These are phyloP conservation scores for Buphagus erythrorhynchus DNA, from an alignment of 2,797 vertebrate species.

Conservation along the genomic window DNA sequence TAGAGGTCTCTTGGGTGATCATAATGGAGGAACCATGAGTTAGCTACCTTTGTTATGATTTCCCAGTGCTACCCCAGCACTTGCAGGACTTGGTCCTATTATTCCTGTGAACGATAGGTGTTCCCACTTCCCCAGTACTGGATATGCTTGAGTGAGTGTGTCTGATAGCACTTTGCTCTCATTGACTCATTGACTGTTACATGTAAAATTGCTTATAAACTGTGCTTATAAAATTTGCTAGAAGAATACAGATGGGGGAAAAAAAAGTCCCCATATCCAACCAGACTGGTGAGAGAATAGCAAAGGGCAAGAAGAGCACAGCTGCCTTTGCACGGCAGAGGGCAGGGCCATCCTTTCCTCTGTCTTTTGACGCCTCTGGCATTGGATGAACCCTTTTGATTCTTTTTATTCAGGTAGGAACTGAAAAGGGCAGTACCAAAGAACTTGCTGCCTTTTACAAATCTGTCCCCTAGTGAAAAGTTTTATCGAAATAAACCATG, in stretches of 20 bases:
- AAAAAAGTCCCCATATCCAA: neutral
- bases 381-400: neutral
- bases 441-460: neutral
- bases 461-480: neutral
- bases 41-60: neutral
- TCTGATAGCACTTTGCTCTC: neutral
- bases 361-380: neutral
- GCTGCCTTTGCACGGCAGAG: neutral
- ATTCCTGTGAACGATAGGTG: neutral
- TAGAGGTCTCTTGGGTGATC: neutral
- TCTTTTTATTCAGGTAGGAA: neutral
- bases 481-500: neutral
- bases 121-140: neutral
- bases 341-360: accelerated
- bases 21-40: neutral
- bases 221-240: neutral
- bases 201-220: neutral
- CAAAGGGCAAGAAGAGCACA: neutral
- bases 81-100: neutral
- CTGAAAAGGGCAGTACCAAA: neutral
- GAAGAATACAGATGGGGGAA: neutral
- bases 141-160: neutral
- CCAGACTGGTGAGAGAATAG: neutral
- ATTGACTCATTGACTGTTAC: neutral
- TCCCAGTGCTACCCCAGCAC: neutral